Base-by-base conservation (phyloP, 2,113 vertebrate genomes). In the Scytalopus superciliaris region DNA sequence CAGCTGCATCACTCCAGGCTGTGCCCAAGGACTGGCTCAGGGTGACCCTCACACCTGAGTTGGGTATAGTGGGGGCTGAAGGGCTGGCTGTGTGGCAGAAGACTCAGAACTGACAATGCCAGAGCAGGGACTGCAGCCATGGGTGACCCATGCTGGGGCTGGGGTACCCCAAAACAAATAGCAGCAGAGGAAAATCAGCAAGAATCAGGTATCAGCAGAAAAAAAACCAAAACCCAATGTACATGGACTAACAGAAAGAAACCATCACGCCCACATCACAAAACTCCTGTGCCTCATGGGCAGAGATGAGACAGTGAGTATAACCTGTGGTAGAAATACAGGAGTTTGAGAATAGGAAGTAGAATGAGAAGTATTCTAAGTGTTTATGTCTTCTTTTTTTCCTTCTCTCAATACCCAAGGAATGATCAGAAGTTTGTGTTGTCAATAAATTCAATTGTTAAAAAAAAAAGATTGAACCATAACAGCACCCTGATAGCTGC, bases 1-100 rank as follows among this genome's bases (percentile, higher is more conserved):
- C 21, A 30, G 2, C 19, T 84, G 33, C 57, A 39, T 4, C 13
- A 0, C 31, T 50, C 31, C 3, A 4, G 45, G 17, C 44, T 86
- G 19, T 25, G 35, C 59, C 24, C 22, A 8, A 50, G 28, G 10
- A 4, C 8, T 37, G 6, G 5, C 25, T 53, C 27, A 44, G 37
- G n/a, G n/a, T 6, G 2, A 44, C 18, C 33, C 50, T 74, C 0
- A 0, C 19, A 21, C 42, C 19, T 57, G 14, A 62, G 15, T 52
- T 50, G 44, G 39, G 16, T 24, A 35, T 4, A 44, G 25, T 0
- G 1, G 14, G 25, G 25, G 6, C 10, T 57, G 31, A 33, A 62
- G 22, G 3, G 14, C 12, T 37, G 23, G 4, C 39, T 47, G 0
- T 21, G 8, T 10, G 40, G 12, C 4, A 72, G 14, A 49, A 72